phyloP scores from a whole-genome alignment of 1,140 invertebrate genomes.

The Cydia splendana region DNA sequence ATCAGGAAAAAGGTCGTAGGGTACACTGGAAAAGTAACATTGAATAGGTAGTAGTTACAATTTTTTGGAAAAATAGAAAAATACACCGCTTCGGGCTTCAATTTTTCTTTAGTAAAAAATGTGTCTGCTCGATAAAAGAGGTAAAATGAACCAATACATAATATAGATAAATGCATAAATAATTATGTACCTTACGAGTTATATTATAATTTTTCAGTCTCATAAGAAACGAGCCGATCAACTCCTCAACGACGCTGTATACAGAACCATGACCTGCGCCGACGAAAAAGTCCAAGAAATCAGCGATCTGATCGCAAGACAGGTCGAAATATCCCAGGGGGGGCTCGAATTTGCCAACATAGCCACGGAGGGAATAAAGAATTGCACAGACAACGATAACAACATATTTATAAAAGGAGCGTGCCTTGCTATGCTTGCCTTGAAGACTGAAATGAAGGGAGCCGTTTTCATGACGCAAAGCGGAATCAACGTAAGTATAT shows the following conservation, averaged over 20 bases:
- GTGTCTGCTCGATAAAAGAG: no score
- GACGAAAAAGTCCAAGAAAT: slow-evolving; percentile 53
- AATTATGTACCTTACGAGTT: slow-evolving; percentile 4
- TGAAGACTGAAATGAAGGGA: slow-evolving; percentile 54
- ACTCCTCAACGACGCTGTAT: slow-evolving; percentile 49
- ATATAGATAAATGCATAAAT: not conserved
- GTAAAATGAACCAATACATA: no score
- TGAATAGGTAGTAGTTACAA: no score
- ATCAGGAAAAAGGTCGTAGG: not conserved
- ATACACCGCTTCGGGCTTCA: no score
- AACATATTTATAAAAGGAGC: slow-evolving; percentile 47
- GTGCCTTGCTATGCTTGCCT: slow-evolving; percentile 54
- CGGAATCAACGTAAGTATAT: slow-evolving; percentile 36
- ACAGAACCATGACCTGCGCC: slow-evolving; percentile 51
- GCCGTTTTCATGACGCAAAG: slow-evolving; percentile 51
- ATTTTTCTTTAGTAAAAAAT: no score
- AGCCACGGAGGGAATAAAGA: slow-evolving; percentile 50
- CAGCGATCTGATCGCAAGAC: slow-evolving; percentile 42
- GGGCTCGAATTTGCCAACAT: slow-evolving; percentile 38
- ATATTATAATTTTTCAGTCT: slow-evolving; percentile 45
- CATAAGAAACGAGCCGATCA: slow-evolving; percentile 44
- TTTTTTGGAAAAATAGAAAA: no score
- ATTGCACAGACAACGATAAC: slow-evolving; percentile 45
- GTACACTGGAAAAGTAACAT: no score
- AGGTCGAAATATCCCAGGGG: slow-evolving; percentile 35